Percentiles rank a stretch among this genome's conserved stretches.
Evolutionary conservation across 2,113 vertebrate genomes (phyloP).

Genomic region (Catharus minimus): DNA sequence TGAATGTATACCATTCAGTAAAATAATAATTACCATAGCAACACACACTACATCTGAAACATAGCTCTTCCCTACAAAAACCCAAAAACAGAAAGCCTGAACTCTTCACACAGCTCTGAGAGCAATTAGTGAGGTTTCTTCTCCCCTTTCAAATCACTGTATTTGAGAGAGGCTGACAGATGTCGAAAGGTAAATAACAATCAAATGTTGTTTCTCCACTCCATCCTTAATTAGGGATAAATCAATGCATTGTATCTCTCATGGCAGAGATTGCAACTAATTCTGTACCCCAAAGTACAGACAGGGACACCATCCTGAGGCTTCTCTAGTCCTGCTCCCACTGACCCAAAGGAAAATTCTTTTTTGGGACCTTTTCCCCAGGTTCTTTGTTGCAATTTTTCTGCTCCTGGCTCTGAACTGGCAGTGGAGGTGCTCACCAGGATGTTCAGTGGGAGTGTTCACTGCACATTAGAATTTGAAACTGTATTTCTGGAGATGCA

Average conservation of each 20-base stretch:
- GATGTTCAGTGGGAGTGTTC: neutral
- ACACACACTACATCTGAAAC: slow-evolving; percentile 59
- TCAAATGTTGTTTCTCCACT: slow-evolving; percentile 22
- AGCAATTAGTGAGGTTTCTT: slow-evolving; percentile 58
- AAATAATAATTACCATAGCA: slow-evolving; percentile 78
- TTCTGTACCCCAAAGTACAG: neutral
- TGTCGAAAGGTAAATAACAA: slow-evolving; percentile 60
- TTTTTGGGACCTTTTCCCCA: neutral
- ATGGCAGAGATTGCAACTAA: neutral
- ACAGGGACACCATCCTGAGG: neutral
- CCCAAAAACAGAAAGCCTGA: slow-evolving; percentile 50
- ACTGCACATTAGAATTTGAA: neutral
- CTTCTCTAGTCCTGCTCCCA: neutral
- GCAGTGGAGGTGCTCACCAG: neutral
- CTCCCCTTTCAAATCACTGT: slow-evolving; percentile 39
- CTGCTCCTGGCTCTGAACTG: neutral
- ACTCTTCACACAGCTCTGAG: slow-evolving; percentile 47
- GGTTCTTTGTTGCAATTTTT: neutral
- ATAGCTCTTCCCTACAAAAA: slow-evolving; percentile 36
- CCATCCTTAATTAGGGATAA: slow-evolving; percentile 39
- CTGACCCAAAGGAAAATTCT: neutral
- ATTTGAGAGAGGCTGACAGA: slow-evolving; percentile 42
- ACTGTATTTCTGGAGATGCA: neutral
- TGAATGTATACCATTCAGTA: slow-evolving; percentile 64
- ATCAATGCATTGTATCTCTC: slow-evolving; percentile 21